A percentile compares a stretch with the other conserved stretches of the same genome.
These are phyloP conservation scores for Holothuria leucospilota DNA, from an alignment of 53 echinoderm and acorn worm species.

Conservation along the genomic window DNA sequence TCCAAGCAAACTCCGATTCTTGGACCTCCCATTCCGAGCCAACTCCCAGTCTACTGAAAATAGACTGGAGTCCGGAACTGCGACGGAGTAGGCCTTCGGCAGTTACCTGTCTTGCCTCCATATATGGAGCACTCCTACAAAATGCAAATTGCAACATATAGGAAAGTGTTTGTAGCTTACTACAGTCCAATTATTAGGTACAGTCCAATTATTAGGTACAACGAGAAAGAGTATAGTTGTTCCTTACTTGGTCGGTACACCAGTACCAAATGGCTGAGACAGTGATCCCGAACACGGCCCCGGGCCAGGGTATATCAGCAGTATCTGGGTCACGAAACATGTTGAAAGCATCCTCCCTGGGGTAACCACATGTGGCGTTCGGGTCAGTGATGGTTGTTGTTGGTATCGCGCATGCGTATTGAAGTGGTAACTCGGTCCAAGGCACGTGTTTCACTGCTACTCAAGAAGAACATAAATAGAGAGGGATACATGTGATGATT, in stretches of 20 bases:
- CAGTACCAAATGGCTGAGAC: conserved; percentile 99
- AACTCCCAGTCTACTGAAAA: no score
- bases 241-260: conserved; percentile 95
- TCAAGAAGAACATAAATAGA: background rate
- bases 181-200: no score
- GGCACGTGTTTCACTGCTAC: conserved; percentile 78
- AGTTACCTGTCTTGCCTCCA: no score
- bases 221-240: background rate
- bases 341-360: conserved; percentile 87
- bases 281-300: conserved; percentile 93
- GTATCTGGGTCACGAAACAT: conserved; percentile 85
- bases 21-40: no score
- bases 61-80: no score
- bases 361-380: conserved; percentile 80
- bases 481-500: no score
- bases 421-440: conserved; percentile 73
- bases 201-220: no score
- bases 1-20: no score
- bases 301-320: conserved; percentile 95
- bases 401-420: conserved; percentile 91
- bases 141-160: no score
- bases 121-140: no score
- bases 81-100: no score
- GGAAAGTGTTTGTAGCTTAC: no score
- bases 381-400: conserved; percentile 81